Evolutionary conservation across 2,888 invertebrate genomes (phyloP).

Genomic region (Conops quadrifasciatus): DNA sequence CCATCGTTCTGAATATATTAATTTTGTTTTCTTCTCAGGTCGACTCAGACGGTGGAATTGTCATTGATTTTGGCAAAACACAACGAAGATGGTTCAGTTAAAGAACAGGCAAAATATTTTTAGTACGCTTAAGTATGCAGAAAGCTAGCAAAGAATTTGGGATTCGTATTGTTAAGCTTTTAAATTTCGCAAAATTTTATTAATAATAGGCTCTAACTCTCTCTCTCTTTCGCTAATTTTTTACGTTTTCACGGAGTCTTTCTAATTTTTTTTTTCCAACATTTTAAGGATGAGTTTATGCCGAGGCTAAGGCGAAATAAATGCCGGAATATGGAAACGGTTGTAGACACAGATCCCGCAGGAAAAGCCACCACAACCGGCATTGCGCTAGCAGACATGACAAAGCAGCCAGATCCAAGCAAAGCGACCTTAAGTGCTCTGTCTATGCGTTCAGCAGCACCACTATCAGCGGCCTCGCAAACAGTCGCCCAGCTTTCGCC

Average conservation of each 20-base stretch:
- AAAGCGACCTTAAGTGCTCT: conserved; percentile 8
- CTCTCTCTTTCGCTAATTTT: no score
- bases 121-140: conserved; percentile 1
- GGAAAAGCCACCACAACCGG: conserved; percentile 47
- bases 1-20: conserved; percentile 1
- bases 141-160: neutral
- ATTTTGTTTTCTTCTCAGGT: conserved; percentile 43
- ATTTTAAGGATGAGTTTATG: conserved; percentile 44
- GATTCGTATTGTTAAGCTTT: no score
- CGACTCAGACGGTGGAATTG: conserved; percentile 49
- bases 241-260: neutral
- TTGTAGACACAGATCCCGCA: conserved; percentile 50
- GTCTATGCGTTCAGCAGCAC: neutral
- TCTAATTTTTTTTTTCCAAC: neutral
- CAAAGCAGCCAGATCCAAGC: conserved; percentile 39
- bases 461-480: neutral
- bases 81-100: conserved; percentile 48
- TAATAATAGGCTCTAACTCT: no score
- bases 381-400: conserved; percentile 49
- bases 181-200: no score
- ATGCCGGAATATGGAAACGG: conserved; percentile 45
- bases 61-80: conserved; percentile 47
- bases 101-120: conserved; percentile 42
- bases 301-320: conserved; percentile 44
- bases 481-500: conserved; percentile 31